These are phyloP conservation scores for Melolontha melolontha DNA, from an alignment of 2,888 invertebrate genomes.

Conservation along the genomic window DNA sequence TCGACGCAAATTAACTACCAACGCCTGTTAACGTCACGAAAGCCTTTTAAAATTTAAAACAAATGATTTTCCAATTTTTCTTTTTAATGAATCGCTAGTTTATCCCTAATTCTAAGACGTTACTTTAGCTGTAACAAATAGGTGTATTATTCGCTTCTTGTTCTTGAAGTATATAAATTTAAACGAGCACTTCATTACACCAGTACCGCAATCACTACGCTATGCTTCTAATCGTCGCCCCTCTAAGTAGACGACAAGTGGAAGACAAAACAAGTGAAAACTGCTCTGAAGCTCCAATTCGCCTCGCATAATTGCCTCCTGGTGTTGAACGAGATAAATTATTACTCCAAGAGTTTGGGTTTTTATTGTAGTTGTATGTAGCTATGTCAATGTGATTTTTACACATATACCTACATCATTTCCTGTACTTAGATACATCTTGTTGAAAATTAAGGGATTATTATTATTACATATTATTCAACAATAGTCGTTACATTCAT, in stretches of 20 bases:
- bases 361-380: constrained; percentile 51
- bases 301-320: constrained; percentile 49
- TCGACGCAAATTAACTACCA: too few species aligned
- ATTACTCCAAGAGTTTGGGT: constrained; percentile 41
- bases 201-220: constrained; percentile 19
- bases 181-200: constrained; percentile 21
- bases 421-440: too few species aligned
- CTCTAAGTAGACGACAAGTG: constrained; percentile 11
- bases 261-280: constrained; percentile 43
- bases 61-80: too few species aligned
- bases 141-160: neutral
- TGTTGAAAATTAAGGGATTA: too few species aligned
- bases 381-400: constrained; percentile 35
- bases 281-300: constrained; percentile 38
- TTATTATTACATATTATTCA: too few species aligned
- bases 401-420: constrained; percentile 42
- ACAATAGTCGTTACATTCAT: neutral
- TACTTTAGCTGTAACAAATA: neutral
- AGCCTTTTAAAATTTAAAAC: too few species aligned
- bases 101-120: neutral
- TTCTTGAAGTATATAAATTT: constrained; percentile 9
- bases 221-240: constrained; percentile 14
- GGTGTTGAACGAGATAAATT: constrained; percentile 52
- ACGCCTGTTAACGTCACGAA: too few species aligned
- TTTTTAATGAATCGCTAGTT: too few species aligned